These are phyloP conservation scores for Hydrocynus forskahlii DNA, from an alignment of 2,797 vertebrate genomes.

Conservation along the genomic window DNA sequence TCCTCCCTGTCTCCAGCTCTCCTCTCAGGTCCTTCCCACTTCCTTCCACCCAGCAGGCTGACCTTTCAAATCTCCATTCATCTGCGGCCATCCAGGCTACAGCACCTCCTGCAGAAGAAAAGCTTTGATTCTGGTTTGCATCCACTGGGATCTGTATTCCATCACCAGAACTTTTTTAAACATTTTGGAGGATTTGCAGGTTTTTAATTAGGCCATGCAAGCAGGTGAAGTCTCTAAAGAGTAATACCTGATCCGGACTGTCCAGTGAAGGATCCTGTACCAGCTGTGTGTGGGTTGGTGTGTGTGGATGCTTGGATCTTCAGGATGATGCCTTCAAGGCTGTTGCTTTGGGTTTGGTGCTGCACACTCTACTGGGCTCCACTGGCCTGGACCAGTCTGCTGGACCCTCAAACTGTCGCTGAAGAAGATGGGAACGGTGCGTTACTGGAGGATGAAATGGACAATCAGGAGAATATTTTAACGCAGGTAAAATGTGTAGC, in stretches of 20 bases:
- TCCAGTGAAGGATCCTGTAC: background rate
- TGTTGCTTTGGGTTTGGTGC: conserved; percentile 42
- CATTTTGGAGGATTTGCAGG: background rate
- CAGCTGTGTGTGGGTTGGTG: background rate
- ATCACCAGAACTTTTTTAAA: conserved; percentile 22
- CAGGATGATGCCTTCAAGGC: conserved; percentile 41
- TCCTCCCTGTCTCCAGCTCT: conserved; percentile 58
- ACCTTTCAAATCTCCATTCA: conserved; percentile 52
- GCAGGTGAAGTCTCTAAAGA: background rate
- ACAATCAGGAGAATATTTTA: conserved; percentile 89
- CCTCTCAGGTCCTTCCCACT: conserved; percentile 55
- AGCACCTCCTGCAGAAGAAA: conserved; percentile 22
- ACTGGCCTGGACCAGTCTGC: conserved; percentile 22
- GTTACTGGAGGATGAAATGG: conserved; percentile 83
- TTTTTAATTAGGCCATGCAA: background rate
- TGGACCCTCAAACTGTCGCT: conserved; percentile 51
- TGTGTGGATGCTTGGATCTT: conserved; percentile 10
- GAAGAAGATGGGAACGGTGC: conserved; percentile 62
- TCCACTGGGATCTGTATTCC: conserved; percentile 20
- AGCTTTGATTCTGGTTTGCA: conserved; percentile 6
- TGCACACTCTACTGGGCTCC: conserved; percentile 32
- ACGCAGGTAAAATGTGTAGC: conserved; percentile 79
- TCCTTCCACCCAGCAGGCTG: conserved; percentile 36
- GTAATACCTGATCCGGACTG: conserved; percentile 2
- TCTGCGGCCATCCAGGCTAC: conserved; percentile 37